These are phyloP conservation scores for Battus philenor DNA, from an alignment of 1,140 invertebrate species.

Conservation along the genomic window DNA sequence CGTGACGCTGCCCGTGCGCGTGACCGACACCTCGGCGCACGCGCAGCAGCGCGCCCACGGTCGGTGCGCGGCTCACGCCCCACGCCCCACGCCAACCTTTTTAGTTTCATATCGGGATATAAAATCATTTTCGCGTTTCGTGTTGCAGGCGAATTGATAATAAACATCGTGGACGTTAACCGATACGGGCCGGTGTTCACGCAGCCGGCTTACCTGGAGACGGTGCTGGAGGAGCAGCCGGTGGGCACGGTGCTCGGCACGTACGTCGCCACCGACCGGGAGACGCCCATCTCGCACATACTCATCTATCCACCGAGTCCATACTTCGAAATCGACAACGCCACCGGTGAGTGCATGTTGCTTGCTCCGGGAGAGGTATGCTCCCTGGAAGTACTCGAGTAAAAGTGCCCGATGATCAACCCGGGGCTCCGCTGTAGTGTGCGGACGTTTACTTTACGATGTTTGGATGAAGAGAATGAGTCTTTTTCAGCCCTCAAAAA, in stretches of 20 bases:
- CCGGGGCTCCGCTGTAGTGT: no score
- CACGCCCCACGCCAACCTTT: no score
- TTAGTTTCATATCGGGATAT: no score
- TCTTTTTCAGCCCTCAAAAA: no score
- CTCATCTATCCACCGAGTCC: constrained; percentile 82
- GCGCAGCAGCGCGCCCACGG: constrained; percentile 87
- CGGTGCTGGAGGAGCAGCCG: constrained; percentile 90
- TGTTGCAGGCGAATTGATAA: constrained; percentile 85
- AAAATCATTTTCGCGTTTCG: no score
- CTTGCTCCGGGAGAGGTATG: no score
- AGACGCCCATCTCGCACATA: constrained; percentile 89
- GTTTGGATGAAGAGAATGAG: no score
- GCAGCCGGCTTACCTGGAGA: constrained; percentile 81
- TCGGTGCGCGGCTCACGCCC: no score
- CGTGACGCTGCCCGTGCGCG: constrained; percentile 85
- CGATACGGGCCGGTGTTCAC: constrained; percentile 80
- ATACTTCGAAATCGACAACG: constrained; percentile 87
- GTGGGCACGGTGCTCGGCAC: constrained; percentile 86
- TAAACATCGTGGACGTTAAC: constrained; percentile 91
- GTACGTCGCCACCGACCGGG: constrained; percentile 87
- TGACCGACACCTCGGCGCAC: constrained; percentile 87
- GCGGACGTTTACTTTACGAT: no score
- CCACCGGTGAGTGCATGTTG: constrained; percentile 77
- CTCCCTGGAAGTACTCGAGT: no score
- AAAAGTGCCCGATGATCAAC: no score